Conservation (phyloP, 1,140 invertebrate genomes). For the Sminthurinus signatus region DNA sequence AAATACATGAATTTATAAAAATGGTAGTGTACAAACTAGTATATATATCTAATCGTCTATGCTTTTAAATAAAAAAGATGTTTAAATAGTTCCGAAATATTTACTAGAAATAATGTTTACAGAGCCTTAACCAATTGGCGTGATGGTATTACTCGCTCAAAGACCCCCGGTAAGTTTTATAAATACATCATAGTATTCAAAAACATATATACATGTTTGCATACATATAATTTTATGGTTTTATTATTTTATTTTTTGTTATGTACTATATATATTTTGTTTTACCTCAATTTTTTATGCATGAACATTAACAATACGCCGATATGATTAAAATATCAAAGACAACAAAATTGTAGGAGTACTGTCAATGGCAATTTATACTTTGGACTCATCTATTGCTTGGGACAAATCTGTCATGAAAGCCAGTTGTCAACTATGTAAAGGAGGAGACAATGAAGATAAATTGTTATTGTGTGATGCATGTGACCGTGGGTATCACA, state of each 20-base stretch:
- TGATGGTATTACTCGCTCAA: constrained; percentile 70
- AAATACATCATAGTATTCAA: no score
- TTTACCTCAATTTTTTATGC: no score
- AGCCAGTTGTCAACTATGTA: constrained; percentile 95
- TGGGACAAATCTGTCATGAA: constrained; percentile 99
- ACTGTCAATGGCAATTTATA: constrained; percentile 80
- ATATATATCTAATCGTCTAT: no score
- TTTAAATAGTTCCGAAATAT: background rate
- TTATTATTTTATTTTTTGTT: no score
- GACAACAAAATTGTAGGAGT: constrained; percentile 57
- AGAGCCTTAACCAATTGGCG: constrained; percentile 73
- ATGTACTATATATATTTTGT: no score
- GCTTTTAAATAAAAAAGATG: no score
- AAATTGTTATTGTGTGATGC: constrained; percentile 90
- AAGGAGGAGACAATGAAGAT: constrained; percentile 91
- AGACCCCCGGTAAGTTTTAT: constrained; percentile 58
- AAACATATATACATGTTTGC: no score
- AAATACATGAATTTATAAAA: no score
- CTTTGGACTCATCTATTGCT: constrained; percentile 83
- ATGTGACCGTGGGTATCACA: constrained; percentile 74
- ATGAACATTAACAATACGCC: no score
- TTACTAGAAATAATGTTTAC: background rate
- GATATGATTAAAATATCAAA: no score
- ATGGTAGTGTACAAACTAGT: no score
- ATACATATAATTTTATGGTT: no score